Evolutionary conservation across 35 echinoderm and acorn worm species (phyloP).

Genomic region (Hemicentrotus pulcherrimus): DNA sequence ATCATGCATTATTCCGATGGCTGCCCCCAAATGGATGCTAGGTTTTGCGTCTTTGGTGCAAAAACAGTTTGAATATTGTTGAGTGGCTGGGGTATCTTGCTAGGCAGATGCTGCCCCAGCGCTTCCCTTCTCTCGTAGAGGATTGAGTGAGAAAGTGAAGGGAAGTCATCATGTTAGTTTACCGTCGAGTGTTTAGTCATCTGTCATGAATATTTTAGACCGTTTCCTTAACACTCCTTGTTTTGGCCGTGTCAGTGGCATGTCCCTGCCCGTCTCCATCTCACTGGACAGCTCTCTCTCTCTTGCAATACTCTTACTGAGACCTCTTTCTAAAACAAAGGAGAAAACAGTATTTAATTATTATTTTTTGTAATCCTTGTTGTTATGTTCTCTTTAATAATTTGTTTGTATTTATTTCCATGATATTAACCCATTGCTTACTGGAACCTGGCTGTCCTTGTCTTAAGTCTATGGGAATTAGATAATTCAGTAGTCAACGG

Average conservation of each 20-base stretch:
- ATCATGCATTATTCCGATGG: conserved; percentile 29
- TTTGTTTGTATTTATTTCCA: too few relatives aligned
- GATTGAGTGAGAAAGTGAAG: neutral
- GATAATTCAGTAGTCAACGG: too few relatives aligned
- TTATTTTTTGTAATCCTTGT: too few relatives aligned
- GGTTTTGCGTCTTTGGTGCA: neutral
- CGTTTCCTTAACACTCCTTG: conserved; percentile 13
- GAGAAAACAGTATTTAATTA: neutral
- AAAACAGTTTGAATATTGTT: conserved; percentile 45
- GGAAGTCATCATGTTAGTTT: conserved; percentile 30
- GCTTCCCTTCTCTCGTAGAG: neutral
- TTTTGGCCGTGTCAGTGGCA: neutral
- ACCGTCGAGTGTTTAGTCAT: conserved; percentile 41
- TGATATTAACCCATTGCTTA: too few relatives aligned
- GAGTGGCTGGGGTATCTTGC: conserved; percentile 15
- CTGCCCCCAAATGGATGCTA: conserved; percentile 39
- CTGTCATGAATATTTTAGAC: conserved; percentile 29
- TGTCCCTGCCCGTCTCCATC: neutral
- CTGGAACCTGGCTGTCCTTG: too few relatives aligned
- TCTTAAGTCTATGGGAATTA: too few relatives aligned
- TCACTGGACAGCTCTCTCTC: neutral
- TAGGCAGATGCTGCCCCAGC: neutral
- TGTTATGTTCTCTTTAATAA: too few relatives aligned
- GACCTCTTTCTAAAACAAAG: neutral
- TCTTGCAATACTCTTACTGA: neutral